Conservation (phyloP, 2,797 vertebrate species). For the Platyrinchus mystaceus region DNA sequence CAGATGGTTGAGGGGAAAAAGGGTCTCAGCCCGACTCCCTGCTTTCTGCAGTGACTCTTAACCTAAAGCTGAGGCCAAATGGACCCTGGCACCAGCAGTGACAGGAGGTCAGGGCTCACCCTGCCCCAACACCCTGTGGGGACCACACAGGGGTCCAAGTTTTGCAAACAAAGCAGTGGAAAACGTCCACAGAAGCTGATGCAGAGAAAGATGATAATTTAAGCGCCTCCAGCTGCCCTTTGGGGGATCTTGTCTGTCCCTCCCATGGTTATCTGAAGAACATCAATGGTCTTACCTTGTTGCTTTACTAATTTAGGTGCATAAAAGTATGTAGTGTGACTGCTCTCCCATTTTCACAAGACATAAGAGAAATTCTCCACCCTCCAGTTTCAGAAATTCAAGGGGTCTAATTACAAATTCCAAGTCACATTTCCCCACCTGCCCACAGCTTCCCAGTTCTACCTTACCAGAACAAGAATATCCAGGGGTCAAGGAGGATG, state of each 20-base stretch:
- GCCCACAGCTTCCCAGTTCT: not conserved
- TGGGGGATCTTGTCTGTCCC: not conserved
- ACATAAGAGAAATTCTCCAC: not conserved
- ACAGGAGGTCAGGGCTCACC: not conserved
- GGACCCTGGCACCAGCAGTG: not conserved
- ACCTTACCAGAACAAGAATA: not conserved
- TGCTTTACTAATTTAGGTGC: not conserved
- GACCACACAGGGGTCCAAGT: accelerated
- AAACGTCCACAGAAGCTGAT: not conserved
- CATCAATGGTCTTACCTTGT: not conserved
- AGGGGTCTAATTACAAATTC: not conserved
- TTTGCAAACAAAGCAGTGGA: not conserved
- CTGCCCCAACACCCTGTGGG: accelerated
- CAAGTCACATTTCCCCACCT: not conserved
- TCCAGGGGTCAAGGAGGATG: not conserved
- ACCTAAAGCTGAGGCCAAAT: not conserved
- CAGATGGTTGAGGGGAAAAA: slow-evolving; percentile 1
- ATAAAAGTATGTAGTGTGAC: not conserved
- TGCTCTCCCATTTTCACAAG: not conserved
- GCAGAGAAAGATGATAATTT: not conserved
- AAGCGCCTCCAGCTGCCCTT: not conserved
- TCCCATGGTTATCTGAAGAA: not conserved
- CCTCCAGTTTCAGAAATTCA: not conserved
- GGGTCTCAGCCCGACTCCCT: not conserved
- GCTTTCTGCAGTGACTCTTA: not conserved